Base-by-base conservation (phyloP, 2,113 vertebrate genomes). In the Hyla sarda region DNA sequence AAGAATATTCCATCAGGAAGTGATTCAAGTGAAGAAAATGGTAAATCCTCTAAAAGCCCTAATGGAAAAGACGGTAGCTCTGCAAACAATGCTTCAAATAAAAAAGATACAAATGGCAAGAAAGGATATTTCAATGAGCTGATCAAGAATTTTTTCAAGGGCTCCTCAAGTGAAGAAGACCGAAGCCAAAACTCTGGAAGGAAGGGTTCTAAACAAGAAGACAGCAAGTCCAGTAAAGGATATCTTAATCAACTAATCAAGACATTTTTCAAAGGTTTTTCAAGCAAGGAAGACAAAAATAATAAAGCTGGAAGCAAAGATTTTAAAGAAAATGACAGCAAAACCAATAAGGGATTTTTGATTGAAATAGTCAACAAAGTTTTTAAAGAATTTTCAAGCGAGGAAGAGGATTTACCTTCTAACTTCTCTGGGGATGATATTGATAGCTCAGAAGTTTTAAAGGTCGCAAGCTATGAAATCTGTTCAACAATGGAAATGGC, bases 151-250 rank as follows among this genome's bases (percentile, higher is more conserved):
- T 8, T 69, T 69, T 69, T 52, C 47, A 76, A 14, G 6, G 47
- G 47, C 34, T 52, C 14, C 21, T 76, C 74, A 16, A 76, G 74
- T 76, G 25, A 76, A 52, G 74, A 76, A 76, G 65, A 69, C 32
- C 30, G 19, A 17, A 34, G 16, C 30, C 72, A 9, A 23, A n/a
- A 47, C 71, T 34, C 48, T 56, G 50, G 9, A 23, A 34, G 17
- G 23, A 54, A 78, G 11, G 75, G 56, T 30, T 78, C 76, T n/a
- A n/a, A 34, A 23, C 16, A 56, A 58, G 8, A 19, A 34, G 7
- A 56, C 21, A 34, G 25, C 25, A 78, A 78, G 17, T 13, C 74
- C 3, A 21, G 8, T 3, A 32, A 30, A 32, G 48, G 28, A 7
- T 32, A 54, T 77, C 32, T 50, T n/a, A 77, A 32, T 52, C 14